These are phyloP conservation scores for Clarias laeviceps DNA, from an alignment of 2,797 vertebrate genomes.

Conservation along the genomic window DNA sequence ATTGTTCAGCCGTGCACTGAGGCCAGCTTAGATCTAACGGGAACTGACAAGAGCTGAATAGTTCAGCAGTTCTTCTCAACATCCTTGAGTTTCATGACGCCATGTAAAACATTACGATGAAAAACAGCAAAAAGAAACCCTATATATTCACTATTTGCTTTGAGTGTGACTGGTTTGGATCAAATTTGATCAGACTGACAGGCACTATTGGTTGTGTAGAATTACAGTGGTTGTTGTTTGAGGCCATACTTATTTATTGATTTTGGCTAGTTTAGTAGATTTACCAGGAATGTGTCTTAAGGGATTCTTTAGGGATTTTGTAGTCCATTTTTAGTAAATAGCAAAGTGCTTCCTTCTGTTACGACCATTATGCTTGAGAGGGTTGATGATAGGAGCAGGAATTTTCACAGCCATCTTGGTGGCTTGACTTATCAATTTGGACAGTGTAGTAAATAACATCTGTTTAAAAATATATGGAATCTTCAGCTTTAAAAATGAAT, in stretches of 20 bases:
- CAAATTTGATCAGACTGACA: neutral
- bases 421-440: neutral
- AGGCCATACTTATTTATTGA: neutral
- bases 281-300: neutral
- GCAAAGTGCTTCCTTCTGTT: neutral
- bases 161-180: neutral
- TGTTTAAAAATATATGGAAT: neutral
- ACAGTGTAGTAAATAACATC: neutral
- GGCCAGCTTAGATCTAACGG: conserved; percentile 65
- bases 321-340: neutral
- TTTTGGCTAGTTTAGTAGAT: neutral
- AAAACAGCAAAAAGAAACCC: neutral
- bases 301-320: neutral
- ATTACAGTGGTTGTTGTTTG: neutral
- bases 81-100: neutral
- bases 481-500: neutral
- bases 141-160: neutral
- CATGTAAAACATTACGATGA: neutral
- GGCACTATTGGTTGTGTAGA: neutral
- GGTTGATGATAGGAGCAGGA: neutral
- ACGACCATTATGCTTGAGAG: neutral
- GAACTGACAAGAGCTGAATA: conserved; percentile 70
- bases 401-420: neutral
- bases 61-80: conserved; percentile 62
- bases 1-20: conserved; percentile 66